Evolutionary conservation across 2,113 vertebrate species (phyloP), one percentile per base, ranked within the genome.

Genomic region (Bucco capensis): DNA sequence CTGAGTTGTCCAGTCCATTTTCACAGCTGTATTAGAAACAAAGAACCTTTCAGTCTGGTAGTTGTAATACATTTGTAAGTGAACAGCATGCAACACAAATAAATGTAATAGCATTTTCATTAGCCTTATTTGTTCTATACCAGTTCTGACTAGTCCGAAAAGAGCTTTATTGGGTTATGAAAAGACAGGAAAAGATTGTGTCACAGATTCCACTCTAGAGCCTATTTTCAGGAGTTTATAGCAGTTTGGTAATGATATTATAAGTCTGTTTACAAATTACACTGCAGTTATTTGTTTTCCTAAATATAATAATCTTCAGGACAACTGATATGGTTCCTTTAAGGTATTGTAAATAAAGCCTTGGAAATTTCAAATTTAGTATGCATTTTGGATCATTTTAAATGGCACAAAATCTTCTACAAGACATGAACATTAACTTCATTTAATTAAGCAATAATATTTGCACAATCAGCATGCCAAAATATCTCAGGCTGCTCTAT

Each of bases 371-470:
- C 47, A n/a, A 83, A 73, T 23, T 42, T 69, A 57, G 10, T 38
- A 49, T 46, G 16, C 22, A 66, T 58, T 74, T n/a, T 90, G 21
- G 64, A 84, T 56, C 0, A 78, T 64, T 89, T 87, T 35, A 92
- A 83, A 51, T 60, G 14, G 12, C 31, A 64, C 30, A 83, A 88
- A 86, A 49, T 53, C 40, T 73, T 88, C 56, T 51, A 67, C 16
- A 57, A 35, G 35, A 81, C 62, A 86, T 28, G 10, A 88, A 44
- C 22, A 83, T 85, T 46, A 83, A 56, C 6, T 82, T 78, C 4
- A 54, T 37, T 78, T 83, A 81, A 90, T 90, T 93, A 93, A 83
- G 60, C 57, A 28, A 90, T 77, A 83, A 90, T 88, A 90, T 86
- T 88, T 90, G 27, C 81, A 71, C 23, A 82, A 58, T 78, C n/a